Percentiles rank a stretch among this genome's conserved stretches.
phyloP scores from a whole-genome alignment of 2,113 vertebrate species.

The Entomyzon cyanotis region DNA sequence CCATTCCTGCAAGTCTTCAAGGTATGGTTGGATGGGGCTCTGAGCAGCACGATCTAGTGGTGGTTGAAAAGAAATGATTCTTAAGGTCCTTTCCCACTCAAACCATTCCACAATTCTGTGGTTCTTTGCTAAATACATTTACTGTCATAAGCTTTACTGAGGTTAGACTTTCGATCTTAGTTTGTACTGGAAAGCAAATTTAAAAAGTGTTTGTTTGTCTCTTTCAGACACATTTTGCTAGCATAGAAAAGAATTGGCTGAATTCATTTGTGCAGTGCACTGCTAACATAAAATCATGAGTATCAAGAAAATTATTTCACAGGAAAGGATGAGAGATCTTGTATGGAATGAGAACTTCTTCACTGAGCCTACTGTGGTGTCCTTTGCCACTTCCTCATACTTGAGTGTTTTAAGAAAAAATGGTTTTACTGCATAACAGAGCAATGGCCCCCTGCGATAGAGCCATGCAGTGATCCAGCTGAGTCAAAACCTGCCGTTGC shows the following conservation, averaged over 20 bases:
- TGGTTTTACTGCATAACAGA: background rate
- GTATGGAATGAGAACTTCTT: background rate
- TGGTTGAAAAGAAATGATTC: background rate
- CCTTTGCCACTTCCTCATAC: background rate
- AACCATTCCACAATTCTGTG: background rate
- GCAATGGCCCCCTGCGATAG: background rate
- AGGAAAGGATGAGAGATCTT: background rate
- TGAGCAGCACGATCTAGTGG: background rate
- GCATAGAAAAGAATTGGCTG: background rate
- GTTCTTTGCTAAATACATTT: background rate
- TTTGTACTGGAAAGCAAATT: background rate
- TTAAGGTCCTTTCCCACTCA: background rate
- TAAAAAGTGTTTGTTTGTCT: background rate
- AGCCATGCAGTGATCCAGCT: background rate
- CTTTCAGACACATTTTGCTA: background rate
- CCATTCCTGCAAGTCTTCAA: background rate
- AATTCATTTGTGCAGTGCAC: background rate
- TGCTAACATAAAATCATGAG: background rate
- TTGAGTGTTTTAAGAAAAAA: background rate
- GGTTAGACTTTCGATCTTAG: background rate
- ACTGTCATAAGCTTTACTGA: background rate
- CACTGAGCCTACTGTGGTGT: background rate
- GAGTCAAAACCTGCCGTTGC: background rate
- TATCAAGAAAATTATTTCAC: background rate
- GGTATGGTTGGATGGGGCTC: background rate